These are phyloP conservation scores for Pavo muticus DNA, from an alignment of 2,113 vertebrate genomes.

Conservation along the genomic window DNA sequence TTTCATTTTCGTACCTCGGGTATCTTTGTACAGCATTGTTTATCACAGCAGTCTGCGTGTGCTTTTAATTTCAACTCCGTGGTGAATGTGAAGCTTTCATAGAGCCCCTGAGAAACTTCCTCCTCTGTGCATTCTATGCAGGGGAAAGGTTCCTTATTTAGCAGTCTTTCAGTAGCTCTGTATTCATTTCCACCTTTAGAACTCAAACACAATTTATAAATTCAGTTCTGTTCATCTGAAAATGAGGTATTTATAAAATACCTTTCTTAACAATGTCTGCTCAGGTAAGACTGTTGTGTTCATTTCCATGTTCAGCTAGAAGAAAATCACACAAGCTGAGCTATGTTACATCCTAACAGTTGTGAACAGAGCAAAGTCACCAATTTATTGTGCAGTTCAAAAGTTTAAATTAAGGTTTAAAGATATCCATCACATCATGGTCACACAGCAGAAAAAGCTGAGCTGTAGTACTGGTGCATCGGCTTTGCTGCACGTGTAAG, in stretches of 20 bases:
- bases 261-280: accelerated
- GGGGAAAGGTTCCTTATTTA: not conserved
- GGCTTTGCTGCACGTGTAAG: accelerated
- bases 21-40: not conserved
- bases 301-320: not conserved
- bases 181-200: not conserved
- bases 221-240: not conserved
- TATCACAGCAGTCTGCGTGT: not conserved
- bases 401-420: not conserved
- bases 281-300: accelerated
- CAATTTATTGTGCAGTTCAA: not conserved
- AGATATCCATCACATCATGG: accelerated
- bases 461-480: accelerated
- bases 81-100: not conserved
- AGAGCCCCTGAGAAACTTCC: not conserved
- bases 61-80: not conserved
- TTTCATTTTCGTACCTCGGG: not conserved
- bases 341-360: accelerated
- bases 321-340: no score
- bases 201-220: not conserved
- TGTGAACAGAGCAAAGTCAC: not conserved
- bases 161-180: not conserved
- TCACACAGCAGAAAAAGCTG: accelerated
- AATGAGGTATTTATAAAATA: not conserved
- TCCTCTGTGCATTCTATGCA: accelerated